These are phyloP conservation scores for Dioctria rufipes DNA, from an alignment of 2,888 invertebrate species.

Conservation along the genomic window DNA sequence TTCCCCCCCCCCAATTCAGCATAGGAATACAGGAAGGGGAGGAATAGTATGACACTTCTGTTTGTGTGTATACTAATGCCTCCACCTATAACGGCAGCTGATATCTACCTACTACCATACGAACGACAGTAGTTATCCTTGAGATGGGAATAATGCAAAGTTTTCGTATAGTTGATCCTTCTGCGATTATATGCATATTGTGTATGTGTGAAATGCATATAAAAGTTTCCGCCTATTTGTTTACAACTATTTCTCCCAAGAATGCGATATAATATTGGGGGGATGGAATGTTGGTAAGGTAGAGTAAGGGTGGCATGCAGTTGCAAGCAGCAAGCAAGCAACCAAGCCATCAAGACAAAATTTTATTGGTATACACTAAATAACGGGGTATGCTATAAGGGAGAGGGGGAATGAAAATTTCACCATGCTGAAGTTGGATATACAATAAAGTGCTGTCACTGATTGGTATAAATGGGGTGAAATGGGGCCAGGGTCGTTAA, in stretches of 20 bases:
- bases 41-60: neutral
- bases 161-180: no score
- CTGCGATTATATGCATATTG: neutral
- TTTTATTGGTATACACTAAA: conserved; percentile 14
- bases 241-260: conserved; percentile 15
- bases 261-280: neutral
- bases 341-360: neutral
- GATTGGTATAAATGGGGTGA: neutral
- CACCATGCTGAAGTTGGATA: neutral
- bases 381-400: neutral
- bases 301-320: neutral
- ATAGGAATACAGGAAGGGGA: neutral
- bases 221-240: conserved; percentile 16
- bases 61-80: neutral
- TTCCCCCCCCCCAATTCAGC: neutral
- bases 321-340: neutral
- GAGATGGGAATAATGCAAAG: no score
- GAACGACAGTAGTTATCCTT: no score
- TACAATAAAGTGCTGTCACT: neutral
- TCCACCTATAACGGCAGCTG: no score
- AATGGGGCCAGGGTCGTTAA: neutral
- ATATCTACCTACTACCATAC: no score
- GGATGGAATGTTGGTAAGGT: no score
- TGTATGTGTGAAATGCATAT: neutral
- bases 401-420: neutral